Evolutionary conservation across 2,888 invertebrate species (phyloP), one percentile per base, ranked within the genome.

Genomic region (Phorcus lineatus): DNA sequence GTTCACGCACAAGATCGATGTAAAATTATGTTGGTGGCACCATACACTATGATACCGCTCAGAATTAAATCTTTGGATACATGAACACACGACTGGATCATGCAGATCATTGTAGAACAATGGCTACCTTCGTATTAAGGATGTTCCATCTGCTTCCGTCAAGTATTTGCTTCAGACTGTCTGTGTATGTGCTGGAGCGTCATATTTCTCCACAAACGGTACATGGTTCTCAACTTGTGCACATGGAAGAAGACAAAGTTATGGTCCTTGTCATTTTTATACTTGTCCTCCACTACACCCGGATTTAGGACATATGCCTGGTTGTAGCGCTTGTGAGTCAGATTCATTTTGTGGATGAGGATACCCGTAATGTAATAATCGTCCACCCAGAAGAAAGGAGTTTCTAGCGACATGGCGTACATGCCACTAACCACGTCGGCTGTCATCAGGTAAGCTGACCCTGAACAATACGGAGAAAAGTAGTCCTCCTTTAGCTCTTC

Each of bases 301-400:
- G 90, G 88, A 66, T 91, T 89, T 4, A 92, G 85, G 40, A 88
- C 84, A 83, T 92, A 92, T 40, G 88, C 88, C 13, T 87, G 83
- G 86, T 92, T 92, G 74, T 90, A 87, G 31, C 88, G 86, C 74
- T 84, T 84, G 75, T 92, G 91, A 62, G 85, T 83, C 16, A 91
- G 83, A 13, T 87, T 87, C n/a, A 91, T 81, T 28, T 86, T 86
- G 66, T 88, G 85, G 0, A 91, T 90, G n/a, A 97, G 93, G 75
- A 97, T 94, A 0, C 98, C 98, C 0, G 97, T 98, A 0, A 98
- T 93, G 91, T 96, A 96, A 67, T 96, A 96, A 91, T 98, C 98
- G 90, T 98, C 98, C 82, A 98, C 97, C 97, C 98, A 98, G 93
- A 98, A 97, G 88, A 96, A 96, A 22, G 94, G 94, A n/a, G 95